A percentile compares a stretch with the other conserved stretches of the same genome.
phyloP scores from a whole-genome alignment of 2,888 invertebrate genomes.

The Griposia aprilina region DNA sequence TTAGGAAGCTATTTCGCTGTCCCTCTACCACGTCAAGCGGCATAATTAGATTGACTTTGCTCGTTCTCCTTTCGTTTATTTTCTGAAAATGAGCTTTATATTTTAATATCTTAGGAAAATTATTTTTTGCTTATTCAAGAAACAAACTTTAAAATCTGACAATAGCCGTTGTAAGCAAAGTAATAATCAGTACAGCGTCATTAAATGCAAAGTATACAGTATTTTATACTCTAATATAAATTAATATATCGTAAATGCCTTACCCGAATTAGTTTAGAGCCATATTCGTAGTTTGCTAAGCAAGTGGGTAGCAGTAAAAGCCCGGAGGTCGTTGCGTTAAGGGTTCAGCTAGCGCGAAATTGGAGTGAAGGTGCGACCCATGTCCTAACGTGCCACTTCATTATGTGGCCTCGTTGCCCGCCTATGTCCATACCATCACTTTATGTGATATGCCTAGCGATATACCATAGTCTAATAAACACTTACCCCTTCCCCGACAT shows the following conservation, averaged over 20 bases:
- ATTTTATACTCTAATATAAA: slow-evolving; percentile 43
- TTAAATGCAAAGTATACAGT: slow-evolving; percentile 16
- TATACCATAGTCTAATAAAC: slow-evolving; percentile 35
- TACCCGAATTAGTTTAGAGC: slow-evolving; percentile 64
- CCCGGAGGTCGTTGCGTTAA: slow-evolving; percentile 80
- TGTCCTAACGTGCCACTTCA: slow-evolving; percentile 85
- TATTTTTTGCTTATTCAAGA: slow-evolving; percentile 62
- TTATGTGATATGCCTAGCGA: slow-evolving; percentile 28
- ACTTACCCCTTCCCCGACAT: slow-evolving; percentile 16
- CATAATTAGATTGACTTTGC: slow-evolving; percentile 84
- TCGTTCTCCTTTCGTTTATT: slow-evolving; percentile 84
- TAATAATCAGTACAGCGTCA: background rate
- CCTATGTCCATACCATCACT: slow-evolving; percentile 73
- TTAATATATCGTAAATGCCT: slow-evolving; percentile 56
- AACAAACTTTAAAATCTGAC: slow-evolving; percentile 36
- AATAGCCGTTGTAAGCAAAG: slow-evolving; percentile 13
- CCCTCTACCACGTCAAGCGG: slow-evolving; percentile 83
- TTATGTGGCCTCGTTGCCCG: slow-evolving; percentile 84
- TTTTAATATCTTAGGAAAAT: slow-evolving; percentile 75
- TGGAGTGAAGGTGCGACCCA: slow-evolving; percentile 81
- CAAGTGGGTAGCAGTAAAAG: slow-evolving; percentile 75
- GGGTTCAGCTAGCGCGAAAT: slow-evolving; percentile 85
- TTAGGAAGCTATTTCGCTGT: slow-evolving; percentile 84
- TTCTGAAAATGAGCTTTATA: slow-evolving; percentile 80
- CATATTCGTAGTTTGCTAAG: slow-evolving; percentile 66